Percentiles rank a stretch among this genome's conserved stretches.
Conservation (phyloP, 2,113 vertebrate genomes). For the Cheirogaleus medius region DNA sequence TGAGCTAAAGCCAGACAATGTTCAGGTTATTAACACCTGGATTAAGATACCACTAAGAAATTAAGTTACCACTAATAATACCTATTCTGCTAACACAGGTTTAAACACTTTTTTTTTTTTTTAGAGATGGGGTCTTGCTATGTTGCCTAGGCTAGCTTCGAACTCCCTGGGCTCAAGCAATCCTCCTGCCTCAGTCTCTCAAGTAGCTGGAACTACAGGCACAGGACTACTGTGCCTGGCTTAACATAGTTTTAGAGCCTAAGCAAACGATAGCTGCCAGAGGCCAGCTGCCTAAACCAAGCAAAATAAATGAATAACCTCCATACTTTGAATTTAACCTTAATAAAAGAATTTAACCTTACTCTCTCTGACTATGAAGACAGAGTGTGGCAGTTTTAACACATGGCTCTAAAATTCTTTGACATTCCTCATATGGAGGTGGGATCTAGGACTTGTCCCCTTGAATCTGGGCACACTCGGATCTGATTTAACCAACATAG, state of each 20-base stretch:
- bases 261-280: background rate
- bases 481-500: background rate
- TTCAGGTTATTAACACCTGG: background rate
- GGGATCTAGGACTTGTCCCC: background rate
- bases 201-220: too few relatives aligned
- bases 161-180: too few relatives aligned
- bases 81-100: background rate
- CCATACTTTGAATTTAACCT: background rate
- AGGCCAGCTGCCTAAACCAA: background rate
- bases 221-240: too few relatives aligned
- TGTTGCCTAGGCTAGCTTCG: too few relatives aligned
- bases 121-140: too few relatives aligned
- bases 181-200: too few relatives aligned
- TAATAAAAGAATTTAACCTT: background rate
- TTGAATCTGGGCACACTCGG: background rate
- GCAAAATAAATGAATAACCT: background rate
- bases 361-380: background rate
- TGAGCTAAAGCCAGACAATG: too few relatives aligned
- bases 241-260: background rate
- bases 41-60: background rate
- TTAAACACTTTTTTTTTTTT: background rate
- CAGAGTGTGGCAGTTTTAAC: background rate
- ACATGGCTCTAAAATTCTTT: background rate
- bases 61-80: background rate
- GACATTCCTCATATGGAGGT: background rate